Conservation (phyloP, 1,140 invertebrate species). For the Scylla paramamosain region DNA sequence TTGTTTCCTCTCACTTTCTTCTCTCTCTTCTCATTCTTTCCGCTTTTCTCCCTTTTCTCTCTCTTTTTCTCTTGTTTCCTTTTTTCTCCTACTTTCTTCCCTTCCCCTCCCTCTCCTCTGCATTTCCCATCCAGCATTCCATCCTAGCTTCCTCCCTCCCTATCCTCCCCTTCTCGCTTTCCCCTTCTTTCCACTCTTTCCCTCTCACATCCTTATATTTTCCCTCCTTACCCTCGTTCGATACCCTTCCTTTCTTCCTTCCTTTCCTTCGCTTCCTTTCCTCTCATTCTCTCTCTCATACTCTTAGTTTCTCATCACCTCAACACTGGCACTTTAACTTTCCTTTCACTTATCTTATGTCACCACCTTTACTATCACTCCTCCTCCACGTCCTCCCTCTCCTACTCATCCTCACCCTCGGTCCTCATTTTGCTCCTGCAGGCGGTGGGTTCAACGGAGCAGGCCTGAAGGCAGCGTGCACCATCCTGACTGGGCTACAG, state of each 20-base stretch:
- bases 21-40: background rate
- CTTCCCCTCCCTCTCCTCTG: background rate
- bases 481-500: conserved; percentile 54
- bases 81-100: too few species aligned
- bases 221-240: background rate
- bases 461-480: conserved; percentile 33
- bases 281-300: too few species aligned
- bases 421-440: background rate
- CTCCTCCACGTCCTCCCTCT: background rate
- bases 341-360: background rate
- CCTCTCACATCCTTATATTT: background rate
- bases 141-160: background rate
- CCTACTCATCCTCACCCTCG: background rate
- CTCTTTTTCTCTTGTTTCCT: too few species aligned
- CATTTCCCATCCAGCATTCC: background rate
- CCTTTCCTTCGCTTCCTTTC: background rate
- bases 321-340: too few species aligned
- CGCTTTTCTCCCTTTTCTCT: background rate
- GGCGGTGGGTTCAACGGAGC: conserved; percentile 30
- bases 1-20: too few species aligned
- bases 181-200: too few species aligned
- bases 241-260: background rate
- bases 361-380: background rate
- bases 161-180: background rate
- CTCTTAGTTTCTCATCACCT: too few species aligned